phyloP scores from a whole-genome alignment of 1,140 invertebrate genomes.

The Drusus annulatus region DNA sequence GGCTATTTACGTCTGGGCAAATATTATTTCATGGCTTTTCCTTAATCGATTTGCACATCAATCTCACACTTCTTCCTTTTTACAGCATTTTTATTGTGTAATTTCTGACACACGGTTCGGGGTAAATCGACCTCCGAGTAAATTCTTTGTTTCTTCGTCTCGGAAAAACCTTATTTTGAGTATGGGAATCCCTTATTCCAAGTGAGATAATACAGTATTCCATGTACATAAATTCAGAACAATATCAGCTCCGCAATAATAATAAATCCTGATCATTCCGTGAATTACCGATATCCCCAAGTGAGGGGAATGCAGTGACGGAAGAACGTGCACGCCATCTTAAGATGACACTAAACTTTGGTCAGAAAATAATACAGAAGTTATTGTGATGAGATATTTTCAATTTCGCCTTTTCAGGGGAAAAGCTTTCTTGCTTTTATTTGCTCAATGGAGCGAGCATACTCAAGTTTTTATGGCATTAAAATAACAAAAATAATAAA shows the following conservation, averaged over 20 bases:
- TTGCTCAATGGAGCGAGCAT: too few species aligned
- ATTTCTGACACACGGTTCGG: neutral
- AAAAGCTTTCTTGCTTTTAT: neutral
- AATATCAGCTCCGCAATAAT: conserved; percentile 21
- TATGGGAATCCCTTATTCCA: too few species aligned
- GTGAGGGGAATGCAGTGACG: neutral
- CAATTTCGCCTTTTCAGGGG: neutral
- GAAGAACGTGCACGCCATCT: conserved; percentile 16
- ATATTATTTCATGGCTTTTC: neutral
- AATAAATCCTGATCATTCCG: conserved; percentile 16
- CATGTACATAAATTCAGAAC: conserved; percentile 10
- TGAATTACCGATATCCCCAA: conserved; percentile 15
- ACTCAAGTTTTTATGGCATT: too few species aligned
- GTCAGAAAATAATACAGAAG: conserved; percentile 30
- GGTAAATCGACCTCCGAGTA: too few species aligned
- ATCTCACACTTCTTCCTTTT: neutral
- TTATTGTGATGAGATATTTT: conserved; percentile 24
- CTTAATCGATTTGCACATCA: conserved; percentile 3
- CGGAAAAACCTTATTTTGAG: too few species aligned
- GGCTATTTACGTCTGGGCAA: neutral
- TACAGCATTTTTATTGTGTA: conserved; percentile 14
- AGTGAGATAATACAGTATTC: neutral
- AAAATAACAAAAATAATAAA: too few species aligned
- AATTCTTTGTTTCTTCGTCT: too few species aligned
- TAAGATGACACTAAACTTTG: conserved; percentile 17